Percentiles rank a stretch among this genome's conserved stretches.
phyloP scores from a whole-genome alignment of 30 jellyfish, hydroid and myxozoan genomes.

The Calvadosia cruxmelitensis region DNA sequence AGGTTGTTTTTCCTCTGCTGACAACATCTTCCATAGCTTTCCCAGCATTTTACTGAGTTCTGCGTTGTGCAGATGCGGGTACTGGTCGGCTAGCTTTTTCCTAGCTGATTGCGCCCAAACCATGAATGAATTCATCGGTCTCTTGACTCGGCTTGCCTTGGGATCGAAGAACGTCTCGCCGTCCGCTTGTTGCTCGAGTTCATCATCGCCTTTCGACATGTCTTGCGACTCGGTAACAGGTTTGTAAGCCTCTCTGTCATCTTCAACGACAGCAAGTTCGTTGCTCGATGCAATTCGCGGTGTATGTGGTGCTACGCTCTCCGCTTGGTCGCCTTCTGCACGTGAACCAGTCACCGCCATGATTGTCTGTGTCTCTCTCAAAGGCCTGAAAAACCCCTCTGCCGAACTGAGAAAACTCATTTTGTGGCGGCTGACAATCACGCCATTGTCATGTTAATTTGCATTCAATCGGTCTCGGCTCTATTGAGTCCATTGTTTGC shows the following conservation, averaged over 20 bases:
- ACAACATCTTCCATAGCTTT: slow-evolving; percentile 84
- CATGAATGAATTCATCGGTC: slow-evolving; percentile 95
- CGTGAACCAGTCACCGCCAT: background rate
- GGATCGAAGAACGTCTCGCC: slow-evolving; percentile 55
- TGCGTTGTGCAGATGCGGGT: slow-evolving; percentile 92
- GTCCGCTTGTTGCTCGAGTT: background rate
- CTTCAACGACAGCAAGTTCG: background rate
- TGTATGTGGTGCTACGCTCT: background rate
- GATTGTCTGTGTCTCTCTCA: background rate
- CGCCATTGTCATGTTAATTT: background rate
- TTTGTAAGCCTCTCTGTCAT: background rate
- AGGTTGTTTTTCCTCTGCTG: slow-evolving; percentile 92
- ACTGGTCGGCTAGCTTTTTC: slow-evolving; percentile 85
- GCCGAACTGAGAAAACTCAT: background rate
- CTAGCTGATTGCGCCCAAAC: slow-evolving; percentile 98
- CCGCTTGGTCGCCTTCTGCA: slow-evolving; percentile 4
- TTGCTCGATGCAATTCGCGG: background rate
- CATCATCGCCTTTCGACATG: background rate
- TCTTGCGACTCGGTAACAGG: background rate
- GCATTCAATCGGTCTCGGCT: too few species aligned
- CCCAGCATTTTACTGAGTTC: slow-evolving; percentile 94
- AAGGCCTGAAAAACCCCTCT: background rate
- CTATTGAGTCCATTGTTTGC: too few species aligned
- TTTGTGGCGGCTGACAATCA: background rate
- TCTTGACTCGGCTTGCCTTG: slow-evolving; percentile 82